Base-by-base conservation (phyloP, 2,888 invertebrate genomes). In the Cephus spinipes region DNA sequence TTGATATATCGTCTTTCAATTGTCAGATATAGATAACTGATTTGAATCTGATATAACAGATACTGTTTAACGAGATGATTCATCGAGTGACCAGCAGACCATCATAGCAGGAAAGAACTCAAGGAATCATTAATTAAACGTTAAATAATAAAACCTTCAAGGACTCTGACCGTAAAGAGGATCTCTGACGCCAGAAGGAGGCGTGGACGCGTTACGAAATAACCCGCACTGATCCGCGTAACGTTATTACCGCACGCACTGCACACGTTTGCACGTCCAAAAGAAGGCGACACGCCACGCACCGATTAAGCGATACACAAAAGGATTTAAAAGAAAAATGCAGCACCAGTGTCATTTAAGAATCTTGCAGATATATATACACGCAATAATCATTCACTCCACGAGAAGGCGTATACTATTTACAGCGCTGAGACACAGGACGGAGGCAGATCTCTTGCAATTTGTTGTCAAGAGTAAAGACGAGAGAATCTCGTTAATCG, bases 201-300 rank as follows among this genome's bases (percentile, higher is more conserved):
- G 71, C 71, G 71, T 32, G 31, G 15, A 71, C 71, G 71, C 32
- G 71, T 71, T 71, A 71, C 71, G 71, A 71, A 71, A 71, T 71
- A 11, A 12, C 31, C 31, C 32, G 71, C 71, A 33, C 71, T 32
- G 71, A 71, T 71, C 71, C 32, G 31, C 71, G 71, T 71, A 71
- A 71, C 71, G 12, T 71, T 71, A 33, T 71, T 71, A 71, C 71
- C 71, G 12, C 71, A 71, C 71, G 71, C 71, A 71, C 71, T 71
- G 71, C 71, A 71, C 71, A 15, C 15, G 32, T 31, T 32, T 31
- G 71, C 71, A 23, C 31, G 33, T 33, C 31, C 31, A 12, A 55
- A 55, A 55, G 23, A 1, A 55, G 55, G 1, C 23, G 23, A 55
- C 23, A 55, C 55, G 55, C 40, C 40, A 40, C 40, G 40, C 55